A percentile compares a stretch with the other conserved stretches of the same genome.
Evolutionary conservation across 1,140 invertebrate genomes (phyloP).

Genomic region (Apolygus lucorum): DNA sequence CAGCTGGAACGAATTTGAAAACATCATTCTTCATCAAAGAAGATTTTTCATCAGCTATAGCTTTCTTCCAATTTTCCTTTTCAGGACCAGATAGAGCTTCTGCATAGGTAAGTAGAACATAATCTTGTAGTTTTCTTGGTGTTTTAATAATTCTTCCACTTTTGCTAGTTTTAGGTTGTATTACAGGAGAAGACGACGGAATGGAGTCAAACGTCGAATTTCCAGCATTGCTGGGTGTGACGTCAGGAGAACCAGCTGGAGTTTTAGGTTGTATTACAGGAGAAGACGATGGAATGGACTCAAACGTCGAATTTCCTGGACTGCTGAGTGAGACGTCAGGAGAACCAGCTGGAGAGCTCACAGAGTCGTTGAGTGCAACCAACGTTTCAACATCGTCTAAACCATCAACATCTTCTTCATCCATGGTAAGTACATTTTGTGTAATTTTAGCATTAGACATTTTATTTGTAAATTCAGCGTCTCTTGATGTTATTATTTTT

Average conservation of each 20-base stretch:
- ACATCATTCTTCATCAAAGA: conserved; percentile 33
- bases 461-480: no score
- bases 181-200: no score
- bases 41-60: conserved; percentile 33
- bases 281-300: no score
- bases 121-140: conserved; percentile 16
- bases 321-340: no score
- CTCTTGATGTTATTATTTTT: conserved; percentile 26
- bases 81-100: conserved; percentile 32
- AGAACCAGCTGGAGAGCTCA: not conserved
- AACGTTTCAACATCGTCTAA: not conserved
- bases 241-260: no score
- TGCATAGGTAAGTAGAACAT: conserved; percentile 33
- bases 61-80: conserved; percentile 30
- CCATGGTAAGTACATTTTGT: not conserved
- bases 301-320: no score
- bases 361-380: not conserved
- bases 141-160: not conserved
- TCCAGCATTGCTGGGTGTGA: no score
- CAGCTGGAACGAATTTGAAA: conserved; percentile 24
- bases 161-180: not conserved
- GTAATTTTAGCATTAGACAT: no score
- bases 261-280: no score
- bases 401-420: not conserved
- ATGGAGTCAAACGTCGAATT: no score